Base-by-base conservation (phyloP, 2,797 vertebrate species). In the Enteromius afrohamiltoni region DNA sequence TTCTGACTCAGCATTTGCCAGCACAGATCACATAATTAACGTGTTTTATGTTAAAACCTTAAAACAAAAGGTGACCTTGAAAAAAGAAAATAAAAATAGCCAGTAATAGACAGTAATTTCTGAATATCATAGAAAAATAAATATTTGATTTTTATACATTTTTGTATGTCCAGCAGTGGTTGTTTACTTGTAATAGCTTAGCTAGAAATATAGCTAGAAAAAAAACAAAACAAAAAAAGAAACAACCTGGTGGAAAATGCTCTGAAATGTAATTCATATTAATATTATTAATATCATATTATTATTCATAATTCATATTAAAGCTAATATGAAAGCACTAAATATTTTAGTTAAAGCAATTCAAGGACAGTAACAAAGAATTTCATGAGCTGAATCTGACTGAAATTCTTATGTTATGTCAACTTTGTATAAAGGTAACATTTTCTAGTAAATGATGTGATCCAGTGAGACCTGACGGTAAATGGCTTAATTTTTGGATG, bases 341-440 rank as follows among this genome's bases (percentile, higher is more conserved):
- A 8, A 70, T 70, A 55, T 58, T 69, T 79, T 67, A 55, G 11
- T 9, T 80, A 29, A 80, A 69, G 34, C 10, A 55, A 58, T 68
- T 53, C 31, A 68, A 68, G 51, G 3, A 42, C 51, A 80, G 37
- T 1, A 53, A 26, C 4, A 19, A 55, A 80, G 0, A 53, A 34
- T 31, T 65, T 5, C n/a, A 65, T 49, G 19, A 68, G 64, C 21
- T 37, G 17, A n/a, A 53, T 80, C 16, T 70, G 19, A 37, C n/a
- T 16, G 31, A 26, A n/a, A 29, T 29, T 79, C n/a, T 55, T 37
- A 67, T 1, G 0, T n/a, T n/a, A 29, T 10, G 6, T 14, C 40
- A 79, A 40, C 29, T 67, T 19, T 6, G 21, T 53, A 26, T 55
- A 14, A 69, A 40, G 55, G 16, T 62, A 49, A 34, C 6, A 65